phyloP scores from a whole-genome alignment of 2,797 vertebrate species.

The Sylvia borin region DNA sequence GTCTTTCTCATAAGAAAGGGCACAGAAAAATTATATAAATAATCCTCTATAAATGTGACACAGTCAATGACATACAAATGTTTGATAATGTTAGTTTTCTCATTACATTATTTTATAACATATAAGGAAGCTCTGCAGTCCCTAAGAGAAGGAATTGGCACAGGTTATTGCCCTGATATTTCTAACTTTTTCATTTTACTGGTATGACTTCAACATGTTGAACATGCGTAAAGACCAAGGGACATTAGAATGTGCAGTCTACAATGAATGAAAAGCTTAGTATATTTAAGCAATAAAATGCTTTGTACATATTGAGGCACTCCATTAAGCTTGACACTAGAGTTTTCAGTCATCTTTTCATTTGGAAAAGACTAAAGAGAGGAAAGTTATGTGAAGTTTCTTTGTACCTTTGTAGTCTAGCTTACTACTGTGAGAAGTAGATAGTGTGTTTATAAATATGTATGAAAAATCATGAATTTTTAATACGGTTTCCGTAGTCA shows the following conservation, averaged over 20 bases:
- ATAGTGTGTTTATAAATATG: constrained; percentile 45
- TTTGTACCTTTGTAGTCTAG: not conserved
- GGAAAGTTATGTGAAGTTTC: not conserved
- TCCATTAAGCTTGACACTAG: not conserved
- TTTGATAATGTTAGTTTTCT: not conserved
- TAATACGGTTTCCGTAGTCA: not conserved
- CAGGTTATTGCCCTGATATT: not conserved
- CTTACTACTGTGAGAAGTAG: constrained; percentile 1
- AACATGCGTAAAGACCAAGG: not conserved
- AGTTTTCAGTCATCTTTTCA: not conserved
- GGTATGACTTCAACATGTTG: not conserved
- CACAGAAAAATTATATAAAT: not conserved
- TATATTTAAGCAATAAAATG: not conserved
- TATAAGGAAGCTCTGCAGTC: not conserved
- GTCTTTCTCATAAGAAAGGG: not conserved
- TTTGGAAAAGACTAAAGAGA: not conserved
- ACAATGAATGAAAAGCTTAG: not conserved
- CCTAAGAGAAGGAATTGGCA: not conserved
- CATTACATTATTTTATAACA: not conserved
- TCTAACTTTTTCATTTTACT: not conserved
- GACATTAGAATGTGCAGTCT: not conserved
- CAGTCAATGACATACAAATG: not conserved
- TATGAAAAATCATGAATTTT: constrained; percentile 22
- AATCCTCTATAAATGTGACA: not conserved
- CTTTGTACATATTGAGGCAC: not conserved